phyloP scores from a whole-genome alignment of 2,888 invertebrate species.

The Neoaliturus tenellus region DNA sequence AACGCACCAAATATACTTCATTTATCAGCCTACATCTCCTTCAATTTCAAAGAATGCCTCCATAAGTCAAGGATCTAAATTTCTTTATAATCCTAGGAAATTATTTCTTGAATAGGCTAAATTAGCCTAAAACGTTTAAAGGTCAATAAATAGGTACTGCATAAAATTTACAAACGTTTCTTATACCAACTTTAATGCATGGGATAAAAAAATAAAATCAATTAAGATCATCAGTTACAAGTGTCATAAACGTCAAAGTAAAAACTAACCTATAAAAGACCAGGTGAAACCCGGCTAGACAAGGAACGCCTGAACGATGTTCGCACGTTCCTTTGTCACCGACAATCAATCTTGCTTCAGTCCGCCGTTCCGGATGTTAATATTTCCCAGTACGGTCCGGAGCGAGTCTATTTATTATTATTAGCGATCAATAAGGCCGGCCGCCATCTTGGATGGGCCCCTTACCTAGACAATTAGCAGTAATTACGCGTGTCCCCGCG shows the following conservation, averaged over 20 bases:
- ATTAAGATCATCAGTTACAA: conserved; percentile 30
- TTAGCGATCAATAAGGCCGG: conserved; percentile 51
- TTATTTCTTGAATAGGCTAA: no score
- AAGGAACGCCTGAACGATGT: conserved; percentile 39
- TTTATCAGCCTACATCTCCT: no score
- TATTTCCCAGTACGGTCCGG: conserved; percentile 49
- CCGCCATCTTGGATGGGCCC: conserved; percentile 54
- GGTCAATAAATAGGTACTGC: no score
- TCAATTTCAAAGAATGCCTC: no score
- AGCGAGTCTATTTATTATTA: conserved; percentile 53
- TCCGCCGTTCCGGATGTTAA: conserved; percentile 51
- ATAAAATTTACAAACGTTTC: no score
- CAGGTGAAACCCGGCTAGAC: conserved; percentile 12
- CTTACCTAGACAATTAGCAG: conserved; percentile 55
- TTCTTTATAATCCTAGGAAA: no score
- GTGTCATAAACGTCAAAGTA: conserved; percentile 22
- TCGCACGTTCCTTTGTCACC: conserved; percentile 49
- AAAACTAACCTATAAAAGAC: neutral
- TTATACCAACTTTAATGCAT: no score
- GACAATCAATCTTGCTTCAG: conserved; percentile 52
- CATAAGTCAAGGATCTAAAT: no score
- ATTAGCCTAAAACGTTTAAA: no score
- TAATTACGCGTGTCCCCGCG: conserved; percentile 46
- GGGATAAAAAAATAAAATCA: conserved; percentile 25
- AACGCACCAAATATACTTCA: no score